Evolutionary conservation across 2,888 invertebrate species (phyloP).

Genomic region (Nebria brevicollis): DNA sequence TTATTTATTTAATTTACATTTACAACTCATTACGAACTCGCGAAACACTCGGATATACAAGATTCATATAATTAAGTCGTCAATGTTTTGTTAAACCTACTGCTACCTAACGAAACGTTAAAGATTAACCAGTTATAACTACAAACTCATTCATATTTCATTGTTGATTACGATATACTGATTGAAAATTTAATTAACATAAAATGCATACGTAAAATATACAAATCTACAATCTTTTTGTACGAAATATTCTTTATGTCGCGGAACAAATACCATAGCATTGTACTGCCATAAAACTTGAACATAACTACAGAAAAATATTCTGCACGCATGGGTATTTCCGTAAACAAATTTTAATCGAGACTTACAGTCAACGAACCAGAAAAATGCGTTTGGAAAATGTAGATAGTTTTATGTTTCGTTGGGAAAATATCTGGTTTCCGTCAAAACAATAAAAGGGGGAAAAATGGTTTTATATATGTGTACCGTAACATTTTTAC

Average conservation of each 20-base stretch:
- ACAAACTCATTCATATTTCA: too few relatives aligned
- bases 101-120: not conserved
- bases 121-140: too few relatives aligned
- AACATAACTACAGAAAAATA: not conserved
- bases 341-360: not conserved
- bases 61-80: not conserved
- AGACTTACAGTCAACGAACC: not conserved
- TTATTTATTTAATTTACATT: slow-evolving; percentile 45
- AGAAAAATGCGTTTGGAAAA: not conserved
- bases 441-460: not conserved
- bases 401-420: not conserved
- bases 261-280: not conserved
- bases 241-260: not conserved
- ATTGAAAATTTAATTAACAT: too few relatives aligned
- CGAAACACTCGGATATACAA: not conserved
- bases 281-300: not conserved
- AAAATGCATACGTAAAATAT: too few relatives aligned
- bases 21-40: slow-evolving; percentile 40
- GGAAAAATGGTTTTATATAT: not conserved
- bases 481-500: not conserved
- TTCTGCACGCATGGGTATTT: not conserved
- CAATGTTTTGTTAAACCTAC: not conserved
- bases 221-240: not conserved
- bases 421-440: not conserved
- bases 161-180: too few relatives aligned